Evolutionary conservation across 1,140 invertebrate genomes (phyloP).

Genomic region (Metaphire vulgaris): DNA sequence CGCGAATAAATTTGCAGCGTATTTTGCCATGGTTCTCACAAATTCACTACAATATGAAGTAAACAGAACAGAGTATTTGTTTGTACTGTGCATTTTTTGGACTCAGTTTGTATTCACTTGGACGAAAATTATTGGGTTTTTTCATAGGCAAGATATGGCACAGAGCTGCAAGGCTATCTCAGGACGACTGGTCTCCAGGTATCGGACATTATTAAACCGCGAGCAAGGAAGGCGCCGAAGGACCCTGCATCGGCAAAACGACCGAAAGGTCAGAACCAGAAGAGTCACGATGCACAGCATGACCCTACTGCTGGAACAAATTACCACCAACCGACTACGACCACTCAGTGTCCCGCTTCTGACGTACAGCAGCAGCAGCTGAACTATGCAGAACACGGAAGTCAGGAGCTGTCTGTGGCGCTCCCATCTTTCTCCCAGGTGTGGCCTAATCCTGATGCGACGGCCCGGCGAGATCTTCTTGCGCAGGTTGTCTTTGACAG

Average conservation of each 20-base stretch:
- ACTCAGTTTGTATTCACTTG: no score
- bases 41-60: no score
- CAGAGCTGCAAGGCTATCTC: conserved; percentile 25
- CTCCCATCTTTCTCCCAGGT: conserved; percentile 30
- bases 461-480: neutral
- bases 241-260: neutral
- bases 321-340: no score
- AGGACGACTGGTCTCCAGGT: conserved; percentile 25
- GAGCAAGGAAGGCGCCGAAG: conserved; percentile 20
- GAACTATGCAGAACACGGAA: no score
- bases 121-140: no score
- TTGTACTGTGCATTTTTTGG: no score
- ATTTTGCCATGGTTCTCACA: no score
- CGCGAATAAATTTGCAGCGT: no score
- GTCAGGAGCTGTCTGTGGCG: neutral
- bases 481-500: neutral
- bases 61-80: no score
- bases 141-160: conserved; percentile 29
- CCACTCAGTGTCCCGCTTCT: no score
- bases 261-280: neutral
- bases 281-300: neutral
- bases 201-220: conserved; percentile 28
- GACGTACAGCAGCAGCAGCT: no score
- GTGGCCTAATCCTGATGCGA: conserved; percentile 21
- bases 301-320: no score